Base-by-base conservation (phyloP, 2,888 invertebrate genomes). In the Zaprionus lineosus region DNA sequence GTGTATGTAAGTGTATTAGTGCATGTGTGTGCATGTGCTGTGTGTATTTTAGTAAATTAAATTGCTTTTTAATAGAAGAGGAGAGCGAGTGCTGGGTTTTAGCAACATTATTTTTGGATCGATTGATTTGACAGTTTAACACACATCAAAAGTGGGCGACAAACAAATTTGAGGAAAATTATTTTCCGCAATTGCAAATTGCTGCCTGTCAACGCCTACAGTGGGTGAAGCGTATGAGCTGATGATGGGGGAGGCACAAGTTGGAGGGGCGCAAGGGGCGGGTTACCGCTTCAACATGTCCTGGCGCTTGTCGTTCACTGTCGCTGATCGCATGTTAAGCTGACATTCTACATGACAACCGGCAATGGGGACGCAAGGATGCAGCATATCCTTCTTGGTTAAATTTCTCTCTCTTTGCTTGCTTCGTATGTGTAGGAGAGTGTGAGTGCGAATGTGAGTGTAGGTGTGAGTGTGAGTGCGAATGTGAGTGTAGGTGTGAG, bases 61-160 rank as follows among this genome's bases (percentile, higher is more conserved):
- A 78, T 78, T 77, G 74, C 55, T 77, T 78, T 78, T 78, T 84
- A 81, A 81, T 81, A 47, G 68, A 9, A 43, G 52, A 29, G n/a
- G n/a, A n/a, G n/a, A n/a, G n/a, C 56, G 39, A 48, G 46, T 34
- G 34, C 51, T 56, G 59, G 47, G 76, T 60, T 77, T 69, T 81
- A 76, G 46, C 52, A 16, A 19, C 53, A 60, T 46, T 52, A 52
- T 52, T 58, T n/a, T 52, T 53, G 48, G 39, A 31, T 43, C 47
- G 57, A 77, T 75, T 83, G 84, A 71, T 79, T 83, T 75, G 76
- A 56, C 76, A 83, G 68, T 68, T n/a, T 79, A 71, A 58, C 81
- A 71, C 55, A 50, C 62, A 60, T 78, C 58, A 65, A 43, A 73
- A 40, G 52, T 47, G 52, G 14, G 50, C 53, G 57, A 48, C 52